These are phyloP conservation scores for Amphilophus citrinellus DNA, from an alignment of 2,113 vertebrate genomes.

Conservation along the genomic window DNA sequence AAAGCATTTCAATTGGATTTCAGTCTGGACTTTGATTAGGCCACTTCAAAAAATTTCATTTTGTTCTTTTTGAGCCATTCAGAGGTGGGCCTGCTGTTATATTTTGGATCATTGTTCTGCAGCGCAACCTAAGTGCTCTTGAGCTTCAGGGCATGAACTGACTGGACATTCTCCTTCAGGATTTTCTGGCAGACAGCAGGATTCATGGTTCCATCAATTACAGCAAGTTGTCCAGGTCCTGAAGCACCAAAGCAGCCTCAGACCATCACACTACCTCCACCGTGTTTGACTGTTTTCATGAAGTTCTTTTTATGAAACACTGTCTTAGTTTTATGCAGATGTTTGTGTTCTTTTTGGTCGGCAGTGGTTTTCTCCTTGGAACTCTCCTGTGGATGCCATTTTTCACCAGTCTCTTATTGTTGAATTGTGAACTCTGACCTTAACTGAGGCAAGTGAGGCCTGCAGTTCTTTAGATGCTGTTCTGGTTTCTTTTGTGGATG, in stretches of 20 bases:
- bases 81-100: neutral
- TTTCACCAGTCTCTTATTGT: neutral
- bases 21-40: neutral
- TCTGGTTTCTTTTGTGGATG: neutral
- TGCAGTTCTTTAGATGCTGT: neutral
- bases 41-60: neutral
- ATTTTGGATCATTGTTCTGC: neutral
- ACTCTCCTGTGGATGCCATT: neutral
- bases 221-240: neutral
- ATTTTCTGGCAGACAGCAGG: neutral
- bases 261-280: neutral
- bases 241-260: neutral
- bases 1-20: neutral
- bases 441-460: neutral
- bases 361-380: neutral
- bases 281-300: neutral
- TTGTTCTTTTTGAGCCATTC: neutral
- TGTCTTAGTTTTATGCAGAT: neutral
- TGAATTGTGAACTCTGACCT: neutral
- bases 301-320: neutral
- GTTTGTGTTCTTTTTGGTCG: neutral
- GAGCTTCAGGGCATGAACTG: neutral
- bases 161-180: neutral
- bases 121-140: neutral
- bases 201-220: constrained; percentile 1